Conservation (phyloP, 1,140 invertebrate genomes). For the Dendrolimus kikuchii region DNA sequence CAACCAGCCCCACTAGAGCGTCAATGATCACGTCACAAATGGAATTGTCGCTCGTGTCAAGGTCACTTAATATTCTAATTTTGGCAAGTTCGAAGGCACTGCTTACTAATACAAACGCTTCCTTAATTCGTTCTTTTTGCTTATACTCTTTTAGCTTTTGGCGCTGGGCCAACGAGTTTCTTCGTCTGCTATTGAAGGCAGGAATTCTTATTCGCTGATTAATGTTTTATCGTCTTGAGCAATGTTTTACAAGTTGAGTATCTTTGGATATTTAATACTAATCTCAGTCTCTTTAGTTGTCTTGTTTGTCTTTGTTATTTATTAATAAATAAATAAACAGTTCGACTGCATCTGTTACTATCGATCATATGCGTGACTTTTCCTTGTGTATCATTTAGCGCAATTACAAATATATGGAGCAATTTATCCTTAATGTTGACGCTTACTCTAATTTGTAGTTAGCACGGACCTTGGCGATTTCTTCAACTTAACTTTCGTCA, state of each 20-base stretch:
- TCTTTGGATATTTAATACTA: slow-evolving; percentile 23
- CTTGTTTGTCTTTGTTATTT: slow-evolving; percentile 1
- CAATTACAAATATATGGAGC: slow-evolving; percentile 33
- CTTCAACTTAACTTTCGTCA: slow-evolving; percentile 70
- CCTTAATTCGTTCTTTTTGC: background rate
- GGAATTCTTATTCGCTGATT: slow-evolving; percentile 1
- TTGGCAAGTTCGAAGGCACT: slow-evolving; percentile 6
- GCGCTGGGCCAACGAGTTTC: slow-evolving; percentile 3
- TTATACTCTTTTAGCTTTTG: background rate
- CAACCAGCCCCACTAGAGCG: slow-evolving; percentile 3
- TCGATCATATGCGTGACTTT: slow-evolving; percentile 6
- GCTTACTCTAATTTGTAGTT: slow-evolving; percentile 33
- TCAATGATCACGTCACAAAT: slow-evolving; percentile 15
- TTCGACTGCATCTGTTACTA: too few species aligned
- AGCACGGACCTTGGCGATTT: slow-evolving; percentile 35
- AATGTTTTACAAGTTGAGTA: slow-evolving; percentile 13
- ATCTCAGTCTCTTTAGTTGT: slow-evolving; percentile 21
- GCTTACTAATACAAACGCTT: slow-evolving; percentile 10
- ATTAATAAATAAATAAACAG: slow-evolving; percentile 3
- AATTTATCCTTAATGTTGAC: slow-evolving; percentile 41
- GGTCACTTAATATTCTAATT: slow-evolving; percentile 13
- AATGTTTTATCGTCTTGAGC: slow-evolving; percentile 11
- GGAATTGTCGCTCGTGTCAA: slow-evolving; percentile 14
- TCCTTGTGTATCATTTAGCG: slow-evolving; percentile 10
- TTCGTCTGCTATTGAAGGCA: background rate